Evolutionary conservation across 2,888 invertebrate genomes (phyloP), one percentile per base, ranked within the genome.

Genomic region (Ophraella communa): DNA sequence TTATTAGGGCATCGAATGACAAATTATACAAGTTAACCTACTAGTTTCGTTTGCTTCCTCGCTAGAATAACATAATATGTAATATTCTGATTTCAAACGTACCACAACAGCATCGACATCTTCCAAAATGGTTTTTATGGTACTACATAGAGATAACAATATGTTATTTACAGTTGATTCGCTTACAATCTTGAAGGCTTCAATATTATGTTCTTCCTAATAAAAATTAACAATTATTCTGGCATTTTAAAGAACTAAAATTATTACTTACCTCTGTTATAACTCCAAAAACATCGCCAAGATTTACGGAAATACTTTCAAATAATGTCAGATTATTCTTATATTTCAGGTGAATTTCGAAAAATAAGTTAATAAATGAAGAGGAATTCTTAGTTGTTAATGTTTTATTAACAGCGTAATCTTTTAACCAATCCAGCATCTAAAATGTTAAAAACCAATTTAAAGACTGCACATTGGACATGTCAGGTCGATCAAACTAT

Each of bases 251-350:
- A n/a, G n/a, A n/a, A n/a, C n/a, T n/a, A n/a, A n/a, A n/a, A n/a
- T n/a, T n/a, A n/a, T 23, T 62, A 57, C 72, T 77, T 78, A 84
- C 85, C 65, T 83, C 81, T 69, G 81, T 81, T 42, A 85, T 78
- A 17, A 80, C 79, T 20, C 84, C 85, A 55, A 83, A 77, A 67
- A 81, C 73, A 52, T 78, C 74, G 24, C 82, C 82, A 35, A 86
- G 69, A 66, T 83, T 82, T 14, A 78, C 61, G 23, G 84, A 82
- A 52, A 85, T 71, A 56, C 82, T 80, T 67, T 84, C 82, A 52
- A 85, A 79, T 10, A 84, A 63, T 2, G 77, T 76, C 53, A 81
- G 73, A 64, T 79, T 79, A 17, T 77, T 74, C 72, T 82, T 83
- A 64, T 78, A 80, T 57, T 78, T 79, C 2, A 80, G 64, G 60